Percentiles rank a stretch among this genome's conserved stretches.
phyloP scores from a whole-genome alignment of 2,888 invertebrate species.

The Acanthoscelides obtectus region DNA sequence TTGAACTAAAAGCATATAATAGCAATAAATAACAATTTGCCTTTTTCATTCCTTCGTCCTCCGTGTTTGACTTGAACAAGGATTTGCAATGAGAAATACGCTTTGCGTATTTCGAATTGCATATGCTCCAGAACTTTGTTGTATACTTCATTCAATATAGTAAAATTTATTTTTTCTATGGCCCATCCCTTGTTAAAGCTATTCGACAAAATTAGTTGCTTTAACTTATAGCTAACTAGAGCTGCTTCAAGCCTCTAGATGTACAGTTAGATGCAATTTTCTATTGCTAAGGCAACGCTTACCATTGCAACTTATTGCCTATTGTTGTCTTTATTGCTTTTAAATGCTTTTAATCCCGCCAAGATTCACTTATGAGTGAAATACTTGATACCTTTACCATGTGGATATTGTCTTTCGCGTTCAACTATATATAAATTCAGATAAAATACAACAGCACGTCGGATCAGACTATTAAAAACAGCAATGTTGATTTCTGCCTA shows the following conservation, averaged over 20 bases:
- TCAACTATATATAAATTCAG: too few species aligned
- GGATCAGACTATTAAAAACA: too few species aligned
- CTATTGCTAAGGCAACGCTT: background rate
- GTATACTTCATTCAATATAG: background rate
- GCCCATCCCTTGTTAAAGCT: background rate
- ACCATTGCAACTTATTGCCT: background rate
- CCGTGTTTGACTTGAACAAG: too few species aligned
- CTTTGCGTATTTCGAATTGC: background rate
- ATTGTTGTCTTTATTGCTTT: background rate
- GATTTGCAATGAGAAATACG: background rate
- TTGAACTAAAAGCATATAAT: background rate
- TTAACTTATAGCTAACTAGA: background rate
- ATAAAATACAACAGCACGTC: too few species aligned
- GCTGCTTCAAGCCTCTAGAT: background rate
- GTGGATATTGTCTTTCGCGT: too few species aligned
- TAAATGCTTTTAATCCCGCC: background rate
- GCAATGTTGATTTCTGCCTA: too few species aligned
- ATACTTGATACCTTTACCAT: too few species aligned
- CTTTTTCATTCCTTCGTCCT: background rate
- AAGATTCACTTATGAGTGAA: too few species aligned
- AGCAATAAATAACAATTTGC: background rate
- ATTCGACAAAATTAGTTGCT: background rate
- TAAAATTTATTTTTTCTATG: background rate
- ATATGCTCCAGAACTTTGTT: background rate
- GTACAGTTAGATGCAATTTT: background rate